Percentiles rank a stretch among this genome's conserved stretches.
phyloP scores from a whole-genome alignment of 2,113 vertebrate species.

The Pomatostomus ruficeps region DNA sequence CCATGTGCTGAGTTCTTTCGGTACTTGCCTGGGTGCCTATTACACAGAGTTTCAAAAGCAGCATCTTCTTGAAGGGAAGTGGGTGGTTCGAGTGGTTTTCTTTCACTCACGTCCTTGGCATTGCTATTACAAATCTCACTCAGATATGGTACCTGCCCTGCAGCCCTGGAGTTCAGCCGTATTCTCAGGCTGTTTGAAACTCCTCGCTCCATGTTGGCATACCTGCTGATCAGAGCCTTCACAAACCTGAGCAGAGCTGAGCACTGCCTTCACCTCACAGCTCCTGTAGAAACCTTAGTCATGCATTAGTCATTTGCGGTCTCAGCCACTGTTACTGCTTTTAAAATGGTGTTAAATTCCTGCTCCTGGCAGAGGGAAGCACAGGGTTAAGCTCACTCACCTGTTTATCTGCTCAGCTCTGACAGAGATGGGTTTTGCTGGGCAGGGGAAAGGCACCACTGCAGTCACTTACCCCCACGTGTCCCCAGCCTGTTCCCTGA shows the following conservation, averaged over 20 bases:
- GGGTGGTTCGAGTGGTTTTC: not conserved
- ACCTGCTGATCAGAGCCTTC: not conserved
- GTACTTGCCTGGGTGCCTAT: not conserved
- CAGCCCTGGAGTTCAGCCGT: not conserved
- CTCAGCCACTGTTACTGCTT: not conserved
- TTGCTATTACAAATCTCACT: not conserved
- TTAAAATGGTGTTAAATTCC: not conserved
- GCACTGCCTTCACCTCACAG: not conserved
- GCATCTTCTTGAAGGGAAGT: not conserved
- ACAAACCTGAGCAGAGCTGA: not conserved
- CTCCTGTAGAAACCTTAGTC: not conserved
- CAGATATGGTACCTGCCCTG: not conserved
- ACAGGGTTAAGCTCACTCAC: not conserved
- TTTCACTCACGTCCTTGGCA: not conserved
- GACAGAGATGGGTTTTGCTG: no score
- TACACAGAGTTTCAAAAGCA: not conserved
- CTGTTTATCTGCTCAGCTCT: not conserved
- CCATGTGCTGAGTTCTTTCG: not conserved
- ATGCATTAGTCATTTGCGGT: not conserved
- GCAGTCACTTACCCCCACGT: fast-evolving
- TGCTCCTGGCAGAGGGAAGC: not conserved
- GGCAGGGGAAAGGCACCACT: not conserved
- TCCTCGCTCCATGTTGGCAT: not conserved
- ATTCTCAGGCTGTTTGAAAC: not conserved
- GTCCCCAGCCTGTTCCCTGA: not conserved